These are phyloP conservation scores for Coptodon rendalli DNA, from an alignment of 2,113 vertebrate species.

Conservation along the genomic window DNA sequence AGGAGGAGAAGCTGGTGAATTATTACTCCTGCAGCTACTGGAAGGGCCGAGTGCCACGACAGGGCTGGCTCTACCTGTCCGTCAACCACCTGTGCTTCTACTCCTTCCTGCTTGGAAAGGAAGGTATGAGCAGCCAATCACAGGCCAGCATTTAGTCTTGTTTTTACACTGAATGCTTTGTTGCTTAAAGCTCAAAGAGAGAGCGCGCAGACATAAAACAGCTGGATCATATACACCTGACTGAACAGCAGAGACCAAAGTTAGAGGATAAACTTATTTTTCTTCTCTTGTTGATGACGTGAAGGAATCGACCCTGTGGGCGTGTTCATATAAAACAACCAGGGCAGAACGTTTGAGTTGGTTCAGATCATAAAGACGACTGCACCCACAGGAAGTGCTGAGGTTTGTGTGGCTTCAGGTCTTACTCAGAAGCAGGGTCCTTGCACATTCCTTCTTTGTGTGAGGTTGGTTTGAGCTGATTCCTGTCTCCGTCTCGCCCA, in stretches of 20 bases:
- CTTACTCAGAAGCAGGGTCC: not conserved
- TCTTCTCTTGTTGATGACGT: not conserved
- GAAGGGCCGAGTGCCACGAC: conserved; percentile 92
- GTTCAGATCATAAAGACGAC: not conserved
- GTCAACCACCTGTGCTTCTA: conserved; percentile 99
- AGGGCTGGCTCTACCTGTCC: conserved; percentile 95
- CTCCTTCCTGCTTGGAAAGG: conserved; percentile 94
- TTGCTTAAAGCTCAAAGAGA: not conserved
- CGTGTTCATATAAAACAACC: not conserved
- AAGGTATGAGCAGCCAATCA: conserved; percentile 71
- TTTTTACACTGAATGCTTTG: not conserved
- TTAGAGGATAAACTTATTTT: not conserved
- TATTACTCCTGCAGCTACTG: conserved; percentile 98
- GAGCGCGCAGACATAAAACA: not conserved
- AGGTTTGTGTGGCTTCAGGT: not conserved
- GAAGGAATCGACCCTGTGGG: not conserved
- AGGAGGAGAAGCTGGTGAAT: conserved; percentile 95
- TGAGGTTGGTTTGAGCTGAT: not conserved
- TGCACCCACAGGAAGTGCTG: not conserved
- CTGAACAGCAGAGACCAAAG: not conserved
- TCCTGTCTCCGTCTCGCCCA: not conserved
- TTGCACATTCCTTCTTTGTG: not conserved
- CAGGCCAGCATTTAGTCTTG: not conserved
- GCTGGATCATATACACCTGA: not conserved
- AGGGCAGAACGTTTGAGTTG: not conserved